phyloP scores from a whole-genome alignment of 2,888 invertebrate genomes.

The Agrenia bidenticulata region DNA sequence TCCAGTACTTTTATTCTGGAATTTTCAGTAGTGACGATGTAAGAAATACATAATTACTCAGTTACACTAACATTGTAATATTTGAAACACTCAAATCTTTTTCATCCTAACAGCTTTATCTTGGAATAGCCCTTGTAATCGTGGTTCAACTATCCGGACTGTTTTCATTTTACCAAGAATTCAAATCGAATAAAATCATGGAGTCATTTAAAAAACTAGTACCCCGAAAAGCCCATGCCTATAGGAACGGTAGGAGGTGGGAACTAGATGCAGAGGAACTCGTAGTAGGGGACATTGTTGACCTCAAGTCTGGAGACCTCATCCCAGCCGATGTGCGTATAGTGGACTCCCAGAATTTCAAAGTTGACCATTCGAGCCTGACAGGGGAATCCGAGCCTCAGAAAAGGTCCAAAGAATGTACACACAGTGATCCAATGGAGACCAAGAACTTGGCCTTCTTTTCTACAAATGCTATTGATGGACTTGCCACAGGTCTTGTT shows the following conservation, averaged over 20 bases:
- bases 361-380: constrained; percentile 68
- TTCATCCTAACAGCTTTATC: constrained; percentile 43
- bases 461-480: constrained; percentile 64
- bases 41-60: constrained; percentile 27
- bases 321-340: constrained; percentile 73
- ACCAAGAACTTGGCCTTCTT: constrained; percentile 63
- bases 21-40: constrained; percentile 59
- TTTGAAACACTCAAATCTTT: no score
- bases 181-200: constrained; percentile 65
- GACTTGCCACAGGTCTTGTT: constrained; percentile 64
- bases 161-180: constrained; percentile 73
- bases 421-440: constrained; percentile 61
- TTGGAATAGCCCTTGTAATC: constrained; percentile 58
- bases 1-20: constrained; percentile 56
- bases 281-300: constrained; percentile 62
- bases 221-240: constrained; percentile 59
- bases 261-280: constrained; percentile 57
- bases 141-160: constrained; percentile 72
- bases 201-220: constrained; percentile 62
- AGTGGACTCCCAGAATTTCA: constrained; percentile 61
- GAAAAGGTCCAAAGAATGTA: constrained; percentile 56
- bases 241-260: constrained; percentile 57
- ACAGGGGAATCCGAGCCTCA: constrained; percentile 71
- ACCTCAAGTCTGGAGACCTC: constrained; percentile 90
- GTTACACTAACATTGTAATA: no score